Evolutionary conservation across 2,888 invertebrate genomes (phyloP), one percentile per base, ranked within the genome.

Genomic region (Kuschelorhynchus macadamiae): DNA sequence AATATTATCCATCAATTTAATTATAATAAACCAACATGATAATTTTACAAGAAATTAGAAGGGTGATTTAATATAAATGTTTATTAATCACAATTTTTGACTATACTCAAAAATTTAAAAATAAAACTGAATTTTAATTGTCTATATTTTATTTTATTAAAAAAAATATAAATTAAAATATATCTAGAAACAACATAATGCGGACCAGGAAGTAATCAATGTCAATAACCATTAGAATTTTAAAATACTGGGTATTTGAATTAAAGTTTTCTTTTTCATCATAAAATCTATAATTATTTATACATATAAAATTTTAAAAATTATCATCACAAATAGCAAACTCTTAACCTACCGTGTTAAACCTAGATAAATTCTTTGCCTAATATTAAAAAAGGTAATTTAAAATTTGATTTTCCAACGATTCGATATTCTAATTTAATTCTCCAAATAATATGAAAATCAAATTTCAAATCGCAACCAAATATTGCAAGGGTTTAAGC

Each of bases 261-360:
- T 78, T 76, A 70, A 55, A 65, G 25, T 62, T 42, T 75, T 76
- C 76, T 75, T 52, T 52, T 33, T 74, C 73, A 73, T 76, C 74
- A 77, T 76, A 79, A 78, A 78, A 75, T 75, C 71, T 75, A 74
- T 73, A 70, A 73, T 67, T 75, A 67, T 75, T 77, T 77, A 68
- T 63, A 68, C 77, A 77, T 79, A 78, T 77, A 79, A 78, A 75
- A 76, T 74, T 77, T 79, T 78, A 79, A 79, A 79, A 78, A 77
- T 79, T 79, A 78, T 78, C 77, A 80, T 80, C 80, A 80, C 79
- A 80, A 80, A 80, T 76, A 79, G 79, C 79, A 78, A 80, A 79
- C 77, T 77, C 75, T 75, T 74, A 70, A 59, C 50, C 61, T 68
- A 68, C 17, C 20, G 25, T 53, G 39, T 68, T 61, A 66, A 66